Conservation (phyloP, 2,797 vertebrate species). For the Lithobates sylvaticus region DNA sequence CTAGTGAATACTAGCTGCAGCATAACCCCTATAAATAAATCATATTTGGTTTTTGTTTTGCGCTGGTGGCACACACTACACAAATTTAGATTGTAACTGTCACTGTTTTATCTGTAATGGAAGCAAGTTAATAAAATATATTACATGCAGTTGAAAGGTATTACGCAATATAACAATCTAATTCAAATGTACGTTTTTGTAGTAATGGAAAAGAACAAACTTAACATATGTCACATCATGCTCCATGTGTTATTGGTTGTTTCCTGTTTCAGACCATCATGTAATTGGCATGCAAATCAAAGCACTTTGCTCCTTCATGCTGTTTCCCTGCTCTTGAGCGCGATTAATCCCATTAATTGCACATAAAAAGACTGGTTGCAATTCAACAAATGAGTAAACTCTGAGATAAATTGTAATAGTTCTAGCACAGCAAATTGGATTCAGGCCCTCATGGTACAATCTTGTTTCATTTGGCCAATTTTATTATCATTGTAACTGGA, state of each 20-base stretch:
- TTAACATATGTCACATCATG: conserved; percentile 7
- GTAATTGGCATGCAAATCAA: conserved; percentile 58
- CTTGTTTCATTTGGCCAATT: conserved; percentile 83
- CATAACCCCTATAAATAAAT: too few species aligned
- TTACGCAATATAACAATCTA: background rate
- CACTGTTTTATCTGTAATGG: background rate
- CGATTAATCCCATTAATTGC: conserved; percentile 81
- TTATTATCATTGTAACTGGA: conserved; percentile 83
- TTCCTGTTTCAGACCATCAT: conserved; percentile 31
- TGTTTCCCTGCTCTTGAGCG: conserved; percentile 66
- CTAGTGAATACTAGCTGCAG: too few species aligned
- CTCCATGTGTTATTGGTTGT: background rate
- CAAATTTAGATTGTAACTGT: background rate
- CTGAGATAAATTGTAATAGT: conserved; percentile 77
- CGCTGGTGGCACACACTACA: too few species aligned
- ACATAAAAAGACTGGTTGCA: conserved; percentile 76
- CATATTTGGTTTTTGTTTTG: too few species aligned
- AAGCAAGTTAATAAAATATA: background rate
- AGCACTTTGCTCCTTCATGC: conserved; percentile 62
- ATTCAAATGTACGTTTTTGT: conserved; percentile 16
- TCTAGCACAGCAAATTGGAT: conserved; percentile 80
- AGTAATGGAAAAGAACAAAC: conserved; percentile 19
- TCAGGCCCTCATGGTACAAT: conserved; percentile 77
- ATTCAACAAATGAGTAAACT: conserved; percentile 85
- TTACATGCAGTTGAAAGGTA: background rate